Evolutionary conservation across 2,113 vertebrate species (phyloP).

Genomic region (Oriolus oriolus): DNA sequence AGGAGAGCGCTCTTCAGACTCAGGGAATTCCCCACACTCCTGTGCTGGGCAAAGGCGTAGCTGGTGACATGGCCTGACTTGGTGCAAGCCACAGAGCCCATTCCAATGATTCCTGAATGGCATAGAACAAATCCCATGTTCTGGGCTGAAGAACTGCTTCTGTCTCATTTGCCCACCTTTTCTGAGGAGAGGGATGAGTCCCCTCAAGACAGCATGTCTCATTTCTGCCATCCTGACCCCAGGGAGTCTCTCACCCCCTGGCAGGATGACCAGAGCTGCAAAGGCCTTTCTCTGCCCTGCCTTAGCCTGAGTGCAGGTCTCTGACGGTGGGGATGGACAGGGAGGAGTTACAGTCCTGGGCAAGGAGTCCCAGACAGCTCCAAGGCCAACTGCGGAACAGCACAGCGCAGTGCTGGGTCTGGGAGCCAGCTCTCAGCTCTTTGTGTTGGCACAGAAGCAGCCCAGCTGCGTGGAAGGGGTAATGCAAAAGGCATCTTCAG

Average conservation of each 20-base stretch:
- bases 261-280: not conserved
- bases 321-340: not conserved
- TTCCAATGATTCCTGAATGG: not conserved
- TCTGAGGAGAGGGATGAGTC: not conserved
- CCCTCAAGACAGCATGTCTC: fast-evolving
- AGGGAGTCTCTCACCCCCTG: not conserved
- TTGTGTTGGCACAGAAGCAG: not conserved
- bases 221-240: not conserved
- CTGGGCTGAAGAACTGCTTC: not conserved
- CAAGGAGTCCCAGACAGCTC: not conserved
- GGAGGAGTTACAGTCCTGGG: not conserved
- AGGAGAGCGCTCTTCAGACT: fast-evolving
- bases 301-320: not conserved
- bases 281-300: not conserved
- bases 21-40: not conserved
- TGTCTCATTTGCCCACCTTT: not conserved
- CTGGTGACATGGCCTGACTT: not conserved
- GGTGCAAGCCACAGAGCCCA: not conserved
- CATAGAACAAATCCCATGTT: not conserved
- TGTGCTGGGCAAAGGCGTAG: not conserved
- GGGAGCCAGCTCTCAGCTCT: not conserved
- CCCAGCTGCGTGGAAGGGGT: not conserved
- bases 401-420: not conserved
- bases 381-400: not conserved
- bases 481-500: not conserved